A percentile compares a stretch with the other conserved stretches of the same genome.
Evolutionary conservation across 2,797 vertebrate genomes (phyloP).

Genomic region (Poecilia gillii): DNA sequence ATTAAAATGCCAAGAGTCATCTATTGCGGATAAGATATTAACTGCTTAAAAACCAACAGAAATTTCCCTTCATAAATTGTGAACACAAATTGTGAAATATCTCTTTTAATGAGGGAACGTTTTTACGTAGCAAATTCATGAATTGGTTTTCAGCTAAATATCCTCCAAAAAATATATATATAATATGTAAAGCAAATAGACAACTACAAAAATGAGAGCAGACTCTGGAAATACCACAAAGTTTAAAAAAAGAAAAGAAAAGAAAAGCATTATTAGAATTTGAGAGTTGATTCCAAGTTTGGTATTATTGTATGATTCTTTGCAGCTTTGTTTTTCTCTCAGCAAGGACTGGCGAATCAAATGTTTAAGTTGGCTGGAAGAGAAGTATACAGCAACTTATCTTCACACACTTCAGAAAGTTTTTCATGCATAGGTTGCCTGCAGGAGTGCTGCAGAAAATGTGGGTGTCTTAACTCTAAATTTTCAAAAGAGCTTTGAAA

Average conservation of each 20-base stretch:
- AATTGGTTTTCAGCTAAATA: constrained; percentile 41
- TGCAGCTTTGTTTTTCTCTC: constrained; percentile 63
- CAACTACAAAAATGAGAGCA: constrained; percentile 53
- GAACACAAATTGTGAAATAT: not conserved
- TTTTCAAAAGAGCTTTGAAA: constrained; percentile 11
- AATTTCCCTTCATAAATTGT: not conserved
- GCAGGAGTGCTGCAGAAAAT: constrained; percentile 37
- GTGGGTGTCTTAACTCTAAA: constrained; percentile 22
- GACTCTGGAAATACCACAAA: constrained; percentile 47
- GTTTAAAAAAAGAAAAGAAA: constrained; percentile 4
- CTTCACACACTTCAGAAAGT: constrained; percentile 53
- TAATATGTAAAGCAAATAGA: constrained; percentile 51
- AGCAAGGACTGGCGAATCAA: constrained; percentile 55
- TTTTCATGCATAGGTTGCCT: constrained; percentile 40
- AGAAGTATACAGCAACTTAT: constrained; percentile 56
- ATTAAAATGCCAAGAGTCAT: not conserved
- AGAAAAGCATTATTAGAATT: constrained; percentile 46
- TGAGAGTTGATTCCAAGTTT: constrained; percentile 57
- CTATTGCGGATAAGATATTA: not conserved
- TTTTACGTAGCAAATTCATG: constrained; percentile 50
- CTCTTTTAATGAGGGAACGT: constrained; percentile 18
- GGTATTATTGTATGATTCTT: constrained; percentile 44
- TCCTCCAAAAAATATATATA: constrained; percentile 51
- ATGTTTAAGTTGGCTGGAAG: constrained; percentile 73
- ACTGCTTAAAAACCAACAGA: not conserved